Evolutionary conservation across 23 tunicate genomes (phyloP).

Genomic region (Clavelina lepadiformis): DNA sequence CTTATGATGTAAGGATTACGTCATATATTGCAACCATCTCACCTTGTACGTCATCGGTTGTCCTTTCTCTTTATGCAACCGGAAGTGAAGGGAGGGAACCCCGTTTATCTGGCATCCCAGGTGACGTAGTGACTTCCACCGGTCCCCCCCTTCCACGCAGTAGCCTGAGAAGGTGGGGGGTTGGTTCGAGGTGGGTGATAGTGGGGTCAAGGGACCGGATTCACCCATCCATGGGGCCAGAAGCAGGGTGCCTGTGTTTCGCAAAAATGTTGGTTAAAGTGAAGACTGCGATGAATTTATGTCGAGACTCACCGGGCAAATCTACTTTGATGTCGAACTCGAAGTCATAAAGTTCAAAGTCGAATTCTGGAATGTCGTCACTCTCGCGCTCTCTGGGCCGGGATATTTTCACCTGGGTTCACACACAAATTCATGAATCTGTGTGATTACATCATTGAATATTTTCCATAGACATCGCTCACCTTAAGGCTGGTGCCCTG

Average conservation of each 20-base stretch:
- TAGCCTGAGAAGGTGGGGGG: slow-evolving; percentile 64
- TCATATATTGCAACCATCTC: not conserved
- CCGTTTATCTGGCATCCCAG: slow-evolving; percentile 34
- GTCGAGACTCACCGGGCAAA: slow-evolving; percentile 32
- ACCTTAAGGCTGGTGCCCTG: slow-evolving; percentile 59
- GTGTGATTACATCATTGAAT: too few species aligned
- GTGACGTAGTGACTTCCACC: slow-evolving; percentile 57
- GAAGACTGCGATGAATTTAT: not conserved
- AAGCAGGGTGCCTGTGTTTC: slow-evolving; percentile 9
- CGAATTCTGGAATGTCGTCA: slow-evolving; percentile 24
- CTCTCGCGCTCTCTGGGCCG: slow-evolving; percentile 8
- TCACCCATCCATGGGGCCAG: slow-evolving; percentile 11
- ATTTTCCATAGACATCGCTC: not conserved
- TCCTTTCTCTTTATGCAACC: slow-evolving; percentile 32
- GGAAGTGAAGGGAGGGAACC: slow-evolving; percentile 36
- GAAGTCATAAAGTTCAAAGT: slow-evolving; percentile 40
- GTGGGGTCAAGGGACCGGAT: not conserved
- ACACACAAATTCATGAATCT: too few species aligned
- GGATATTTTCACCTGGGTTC: too few species aligned
- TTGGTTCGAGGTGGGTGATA: not conserved
- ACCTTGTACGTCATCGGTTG: slow-evolving; percentile 24
- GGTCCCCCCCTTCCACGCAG: slow-evolving; percentile 65
- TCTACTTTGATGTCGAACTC: slow-evolving; percentile 36
- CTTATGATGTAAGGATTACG: not conserved
- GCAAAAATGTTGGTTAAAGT: not conserved